Evolutionary conservation across 2,113 vertebrate species (phyloP).

Genomic region (Cyanoliseus patagonus): DNA sequence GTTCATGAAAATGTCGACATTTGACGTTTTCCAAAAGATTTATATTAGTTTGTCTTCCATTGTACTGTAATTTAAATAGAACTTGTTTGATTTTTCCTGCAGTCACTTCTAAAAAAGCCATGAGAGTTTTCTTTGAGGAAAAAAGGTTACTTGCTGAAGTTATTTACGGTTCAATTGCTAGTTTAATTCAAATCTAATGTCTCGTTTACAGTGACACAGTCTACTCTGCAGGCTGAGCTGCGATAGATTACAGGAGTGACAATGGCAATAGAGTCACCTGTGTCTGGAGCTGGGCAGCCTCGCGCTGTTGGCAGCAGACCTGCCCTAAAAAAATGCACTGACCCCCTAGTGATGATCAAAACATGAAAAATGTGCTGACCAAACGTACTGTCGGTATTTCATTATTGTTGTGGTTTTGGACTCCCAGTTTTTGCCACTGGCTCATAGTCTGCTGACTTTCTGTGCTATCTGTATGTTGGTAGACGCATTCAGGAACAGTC

Average conservation of each 20-base stretch:
- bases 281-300: background rate
- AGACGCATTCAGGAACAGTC: background rate
- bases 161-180: constrained; percentile 41
- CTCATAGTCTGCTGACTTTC: background rate
- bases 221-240: background rate
- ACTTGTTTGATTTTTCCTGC: background rate
- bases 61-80: background rate
- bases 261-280: background rate
- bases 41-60: background rate
- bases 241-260: background rate
- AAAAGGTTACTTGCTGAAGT: constrained; percentile 20
- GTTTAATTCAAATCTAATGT: constrained; percentile 38
- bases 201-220: background rate
- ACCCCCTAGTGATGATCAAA: background rate
- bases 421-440: background rate
- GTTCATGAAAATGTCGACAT: background rate
- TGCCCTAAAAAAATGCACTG: background rate
- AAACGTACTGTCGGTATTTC: background rate
- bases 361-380: background rate
- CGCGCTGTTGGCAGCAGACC: background rate
- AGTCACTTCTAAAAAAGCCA: background rate
- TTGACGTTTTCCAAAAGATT: background rate
- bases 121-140: background rate
- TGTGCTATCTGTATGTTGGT: background rate
- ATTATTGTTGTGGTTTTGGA: background rate